Evolutionary conservation across 1,140 invertebrate species (phyloP).

Genomic region (Nasonia longicornis): DNA sequence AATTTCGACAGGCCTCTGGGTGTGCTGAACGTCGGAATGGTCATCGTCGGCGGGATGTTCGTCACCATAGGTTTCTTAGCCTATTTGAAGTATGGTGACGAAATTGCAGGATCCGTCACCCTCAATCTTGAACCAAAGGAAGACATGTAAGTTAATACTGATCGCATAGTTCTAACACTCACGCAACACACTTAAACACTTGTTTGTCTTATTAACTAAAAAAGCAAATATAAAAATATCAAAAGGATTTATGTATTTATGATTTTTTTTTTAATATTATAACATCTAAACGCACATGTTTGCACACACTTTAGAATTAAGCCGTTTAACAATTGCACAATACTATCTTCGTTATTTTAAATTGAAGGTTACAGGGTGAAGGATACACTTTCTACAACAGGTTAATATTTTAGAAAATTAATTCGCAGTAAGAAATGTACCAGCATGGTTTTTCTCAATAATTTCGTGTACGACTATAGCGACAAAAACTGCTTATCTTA

Average conservation of each 20-base stretch:
- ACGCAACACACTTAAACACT: background rate
- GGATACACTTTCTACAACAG: slow-evolving; percentile 38
- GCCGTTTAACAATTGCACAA: background rate
- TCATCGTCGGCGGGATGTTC: slow-evolving; percentile 81
- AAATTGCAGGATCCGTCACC: slow-evolving; percentile 78
- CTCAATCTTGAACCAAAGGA: slow-evolving; percentile 72
- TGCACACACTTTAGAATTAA: background rate
- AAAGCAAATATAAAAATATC: background rate
- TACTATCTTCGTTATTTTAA: slow-evolving; percentile 6
- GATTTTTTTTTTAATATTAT: background rate
- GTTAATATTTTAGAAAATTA: slow-evolving; percentile 38
- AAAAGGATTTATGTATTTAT: background rate
- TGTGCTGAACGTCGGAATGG: slow-evolving; percentile 89
- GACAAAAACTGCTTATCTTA: background rate
- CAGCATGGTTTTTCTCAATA: slow-evolving; percentile 18
- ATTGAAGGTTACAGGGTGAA: slow-evolving; percentile 39
- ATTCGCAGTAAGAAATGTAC: slow-evolving; percentile 22
- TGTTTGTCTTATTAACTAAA: background rate
- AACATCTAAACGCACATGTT: background rate
- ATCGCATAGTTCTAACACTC: background rate
- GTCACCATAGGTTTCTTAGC: slow-evolving; percentile 85
- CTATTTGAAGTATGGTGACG: slow-evolving; percentile 84
- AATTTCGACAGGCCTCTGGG: slow-evolving; percentile 82
- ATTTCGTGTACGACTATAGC: background rate
- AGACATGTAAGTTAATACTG: slow-evolving; percentile 33